Base-by-base conservation (phyloP, 2,113 vertebrate species). In the Aldabrachelys gigantea region DNA sequence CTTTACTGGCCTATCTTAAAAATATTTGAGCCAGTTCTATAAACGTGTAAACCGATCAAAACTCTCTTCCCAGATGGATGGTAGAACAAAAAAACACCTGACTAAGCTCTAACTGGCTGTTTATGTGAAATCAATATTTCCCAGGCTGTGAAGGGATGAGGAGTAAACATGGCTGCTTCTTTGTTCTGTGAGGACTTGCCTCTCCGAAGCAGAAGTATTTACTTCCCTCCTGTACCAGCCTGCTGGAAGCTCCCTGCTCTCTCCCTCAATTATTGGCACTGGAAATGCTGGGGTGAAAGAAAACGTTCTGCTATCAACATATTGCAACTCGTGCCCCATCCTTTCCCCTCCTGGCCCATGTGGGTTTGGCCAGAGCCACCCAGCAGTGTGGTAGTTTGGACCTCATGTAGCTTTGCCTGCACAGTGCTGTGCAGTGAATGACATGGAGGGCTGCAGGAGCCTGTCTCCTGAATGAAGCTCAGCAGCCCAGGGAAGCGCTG, bases 41-140 rank as follows among this genome's bases (percentile, higher is more conserved):
- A 56, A 80, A 90, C 80, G 41, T 88, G 31, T n/a, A 93, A 92
- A 89, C 91, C 53, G 2, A 59, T 57, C 9, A 52, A 11, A 8
- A 27, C 1, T 76, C 72, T 69, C 38, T 16, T 47, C 62, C 90
- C 90, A 8, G 41, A 47, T 2, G 11, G 10, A 41, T n/a, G 65
- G 38, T 86, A 53, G 89, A 91, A 94, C 78, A 93, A 94, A 85
- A 85, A 56, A 17, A 62, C 76, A 79, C 87, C 17, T 80, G 91
- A 62, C 89, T 88, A 25, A 97, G 95, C 80, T 94, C 53, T 57
- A 84, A 89, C 85, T 75, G 79, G 90, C 89, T 97, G 95, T 91
- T 95, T 79, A 2, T 78, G 91, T 82, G 94, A 90, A 94, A 95
- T 93, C 94, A 95, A 93, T 93, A 95, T 95, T 97, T 95, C 85